Evolutionary conservation across 2,888 invertebrate genomes (phyloP).

Genomic region (Apamea epomidion): DNA sequence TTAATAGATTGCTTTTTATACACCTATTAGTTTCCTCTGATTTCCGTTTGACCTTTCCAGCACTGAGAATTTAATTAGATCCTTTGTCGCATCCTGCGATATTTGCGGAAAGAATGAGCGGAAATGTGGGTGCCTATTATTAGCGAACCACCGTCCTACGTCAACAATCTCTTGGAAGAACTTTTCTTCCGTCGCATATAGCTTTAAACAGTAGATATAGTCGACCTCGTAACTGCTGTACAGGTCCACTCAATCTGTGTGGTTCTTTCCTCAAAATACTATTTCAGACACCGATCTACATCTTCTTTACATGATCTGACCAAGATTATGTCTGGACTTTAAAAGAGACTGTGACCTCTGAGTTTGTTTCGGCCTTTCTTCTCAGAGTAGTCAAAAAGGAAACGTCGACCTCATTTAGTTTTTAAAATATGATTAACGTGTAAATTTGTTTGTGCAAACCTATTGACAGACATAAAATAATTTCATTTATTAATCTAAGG

Average conservation of each 20-base stretch:
- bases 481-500: not conserved
- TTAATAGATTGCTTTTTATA: not conserved
- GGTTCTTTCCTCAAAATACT: too few species aligned
- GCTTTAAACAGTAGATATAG: not conserved
- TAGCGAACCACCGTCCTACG: slow-evolving; percentile 28
- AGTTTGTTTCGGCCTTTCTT: too few species aligned
- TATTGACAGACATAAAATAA: too few species aligned
- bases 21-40: not conserved
- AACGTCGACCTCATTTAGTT: too few species aligned
- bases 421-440: too few species aligned
- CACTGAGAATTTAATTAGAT: slow-evolving; percentile 20
- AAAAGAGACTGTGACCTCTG: too few species aligned
- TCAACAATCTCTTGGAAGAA: slow-evolving; percentile 31
- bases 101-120: slow-evolving; percentile 40
- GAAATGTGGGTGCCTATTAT: slow-evolving; percentile 20
- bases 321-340: too few species aligned
- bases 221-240: not conserved
- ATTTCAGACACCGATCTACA: too few species aligned
- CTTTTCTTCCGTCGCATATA: not conserved
- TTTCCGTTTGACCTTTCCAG: slow-evolving; percentile 22
- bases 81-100: slow-evolving; percentile 6
- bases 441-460: too few species aligned
- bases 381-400: too few species aligned
- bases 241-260: too few species aligned
- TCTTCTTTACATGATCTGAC: too few species aligned